Base-by-base conservation (phyloP, 1,140 invertebrate genomes). In the Nilaparvata lugens region DNA sequence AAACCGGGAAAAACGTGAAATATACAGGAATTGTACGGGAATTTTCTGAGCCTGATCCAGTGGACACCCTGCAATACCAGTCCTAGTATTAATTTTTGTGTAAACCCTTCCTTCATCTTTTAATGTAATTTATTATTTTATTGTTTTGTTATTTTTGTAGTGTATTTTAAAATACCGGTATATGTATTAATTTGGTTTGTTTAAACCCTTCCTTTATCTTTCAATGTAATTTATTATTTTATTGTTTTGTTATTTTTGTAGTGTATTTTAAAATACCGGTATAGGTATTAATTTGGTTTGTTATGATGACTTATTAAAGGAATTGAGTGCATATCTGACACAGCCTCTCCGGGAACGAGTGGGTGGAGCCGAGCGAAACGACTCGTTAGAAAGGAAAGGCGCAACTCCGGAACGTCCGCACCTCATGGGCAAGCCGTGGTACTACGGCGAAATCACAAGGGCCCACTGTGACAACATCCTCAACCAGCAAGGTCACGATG, bases 381-480 rank as follows among this genome's bases (percentile, higher is more conserved):
- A 52, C 18, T 35, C 45, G 13, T 19, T 51, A 25, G 57, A 66
- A 35, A 23, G 66, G 19, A 31, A 65, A 58, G 56, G 63, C 48
- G 23, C 52, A 72, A 73, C 72, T 62, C 70, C 56, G 31, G 86
- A 88, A 63, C 78, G 83, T 63, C 84, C 83, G 24, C 86, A 87
- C 73, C 77, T 88, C 55, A 74, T 82, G 59, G 86, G 86, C 38
- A 91, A 93, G 75, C 83, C 87, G 14, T 99, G 97, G 97, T 99
- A 98, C 74, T 98, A 93, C 76, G 97, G 97, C 31, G 86, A 84
- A 67, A 94, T 99, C 67, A 91, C 93, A 19, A 83, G 97, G 65
- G 89, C 88, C 64, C 92, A 97, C 72, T 97, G 95, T 79, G 97
- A 99, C 77, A 86, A 87, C 64, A 77, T 98, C 69, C 81, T 99